These are phyloP conservation scores for Xanthostigma xanthostigma DNA, from an alignment of 2,888 invertebrate genomes.

Conservation along the genomic window DNA sequence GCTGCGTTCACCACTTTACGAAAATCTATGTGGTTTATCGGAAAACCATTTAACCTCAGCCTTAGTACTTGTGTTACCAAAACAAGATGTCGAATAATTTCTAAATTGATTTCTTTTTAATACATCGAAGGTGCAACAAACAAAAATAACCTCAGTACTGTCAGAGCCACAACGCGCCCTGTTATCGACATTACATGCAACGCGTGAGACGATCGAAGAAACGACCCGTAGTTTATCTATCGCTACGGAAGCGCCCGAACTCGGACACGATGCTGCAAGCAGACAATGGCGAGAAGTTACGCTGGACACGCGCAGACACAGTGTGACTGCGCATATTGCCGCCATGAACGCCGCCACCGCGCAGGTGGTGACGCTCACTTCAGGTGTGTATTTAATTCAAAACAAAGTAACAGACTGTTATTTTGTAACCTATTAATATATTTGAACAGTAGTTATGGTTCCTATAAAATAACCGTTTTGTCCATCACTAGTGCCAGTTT, in stretches of 20 bases:
- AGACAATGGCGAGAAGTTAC: slow-evolving; percentile 90
- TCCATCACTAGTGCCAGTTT: too few species aligned
- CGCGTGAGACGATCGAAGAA: slow-evolving; percentile 73
- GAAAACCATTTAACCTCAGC: too few species aligned
- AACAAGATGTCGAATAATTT: not conserved
- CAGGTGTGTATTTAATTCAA: slow-evolving; percentile 32
- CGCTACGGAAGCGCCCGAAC: slow-evolving; percentile 47
- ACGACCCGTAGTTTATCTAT: slow-evolving; percentile 56
- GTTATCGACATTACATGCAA: slow-evolving; percentile 76
- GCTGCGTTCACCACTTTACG: too few species aligned
- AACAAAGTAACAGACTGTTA: too few species aligned
- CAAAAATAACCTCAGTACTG: slow-evolving; percentile 70
- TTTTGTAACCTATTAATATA: too few species aligned
- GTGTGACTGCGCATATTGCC: slow-evolving; percentile 90
- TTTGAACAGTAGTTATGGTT: too few species aligned
- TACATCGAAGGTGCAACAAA: slow-evolving; percentile 52
- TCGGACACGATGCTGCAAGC: slow-evolving; percentile 73
- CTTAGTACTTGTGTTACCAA: too few species aligned
- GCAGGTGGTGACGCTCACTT: slow-evolving; percentile 83
- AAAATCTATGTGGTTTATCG: too few species aligned
- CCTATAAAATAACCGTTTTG: too few species aligned
- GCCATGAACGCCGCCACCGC: slow-evolving; percentile 99
- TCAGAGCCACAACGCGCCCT: slow-evolving; percentile 88
- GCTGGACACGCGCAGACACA: slow-evolving; percentile 89
- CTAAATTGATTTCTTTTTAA: slow-evolving; percentile 15